These are phyloP conservation scores for Orestias chungarensis DNA, from an alignment of 2,797 vertebrate genomes.

Conservation along the genomic window DNA sequence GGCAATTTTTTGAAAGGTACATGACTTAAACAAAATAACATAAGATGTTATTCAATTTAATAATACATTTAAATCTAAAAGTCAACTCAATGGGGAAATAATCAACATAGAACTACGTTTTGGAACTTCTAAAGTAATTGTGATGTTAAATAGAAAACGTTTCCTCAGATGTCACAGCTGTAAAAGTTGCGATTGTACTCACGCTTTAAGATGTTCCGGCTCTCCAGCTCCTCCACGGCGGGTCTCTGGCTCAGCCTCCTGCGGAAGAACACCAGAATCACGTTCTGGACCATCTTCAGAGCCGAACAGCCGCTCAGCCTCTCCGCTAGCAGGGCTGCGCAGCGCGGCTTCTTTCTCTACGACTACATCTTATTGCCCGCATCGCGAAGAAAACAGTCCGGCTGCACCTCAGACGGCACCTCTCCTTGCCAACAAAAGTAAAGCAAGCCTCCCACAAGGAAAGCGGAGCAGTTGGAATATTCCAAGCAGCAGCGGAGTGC, in stretches of 20 bases:
- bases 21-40: not conserved
- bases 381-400: conserved; percentile 55
- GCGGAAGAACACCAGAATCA: conserved; percentile 97
- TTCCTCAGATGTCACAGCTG: too few relatives aligned
- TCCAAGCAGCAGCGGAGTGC: conserved; percentile 17
- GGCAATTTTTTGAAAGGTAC: not conserved
- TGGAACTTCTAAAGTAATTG: not conserved
- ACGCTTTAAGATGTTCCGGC: conserved; percentile 98
- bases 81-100: too few relatives aligned
- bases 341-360: conserved; percentile 37
- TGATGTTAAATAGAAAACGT: not conserved
- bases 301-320: not conserved
- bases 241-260: conserved; percentile 98
- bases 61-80: too few relatives aligned
- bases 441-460: not conserved
- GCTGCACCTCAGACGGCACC: conserved; percentile 20
- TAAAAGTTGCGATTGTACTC: too few relatives aligned
- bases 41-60: too few relatives aligned
- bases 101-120: not conserved
- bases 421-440: not conserved
- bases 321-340: conserved; percentile 50
- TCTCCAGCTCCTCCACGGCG: conserved; percentile 96
- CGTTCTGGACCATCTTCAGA: conserved; percentile 89
- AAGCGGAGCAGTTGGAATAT: not conserved
- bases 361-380: conserved; percentile 58